Base-by-base conservation (phyloP, 2,888 invertebrate species). In the Gnatocerus cornutus region DNA sequence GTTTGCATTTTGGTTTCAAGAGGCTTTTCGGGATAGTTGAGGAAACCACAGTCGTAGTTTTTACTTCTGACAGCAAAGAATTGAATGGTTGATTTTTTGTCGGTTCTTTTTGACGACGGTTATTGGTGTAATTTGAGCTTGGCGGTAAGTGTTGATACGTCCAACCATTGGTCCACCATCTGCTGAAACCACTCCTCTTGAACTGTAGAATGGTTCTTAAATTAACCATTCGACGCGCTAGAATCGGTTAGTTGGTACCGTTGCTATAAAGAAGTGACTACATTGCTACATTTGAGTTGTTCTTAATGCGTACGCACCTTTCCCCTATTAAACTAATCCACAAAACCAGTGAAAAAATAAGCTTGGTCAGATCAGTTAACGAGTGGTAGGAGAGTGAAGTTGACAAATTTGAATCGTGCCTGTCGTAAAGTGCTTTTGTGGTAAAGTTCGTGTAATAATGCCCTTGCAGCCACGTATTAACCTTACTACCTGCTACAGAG, bases 391-490 rank as follows among this genome's bases (percentile, higher is more conserved):
- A 74, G 74, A 74, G 74, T 72, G 68, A 64, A 72, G 72, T 74
- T 74, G 74, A 76, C 74, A 70, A 73, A 73, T 66, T 71, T 70
- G 58, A 71, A 72, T 73, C 63, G 48, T 55, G 39, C 30, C 13
- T 27, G n/a, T 45, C 29, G 73, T 56, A 59, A 37, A 48, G 66
- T 61, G 66, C 71, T 73, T 71, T 65, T 69, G 64, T 68, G 69
- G 73, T 70, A 74, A 75, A 69, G 71, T 74, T 72, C 66, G 63
- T 73, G 68, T 58, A 68, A 67, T 71, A 70, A 75, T 74, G 74
- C 74, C 73, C 74, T 69, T 75, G 68, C 70, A 78, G 80, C 80
- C 80, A 80, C 80, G 80, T 80, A 80, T 78, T 75, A 74, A 73
- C 74, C 73, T 74, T 74, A 74, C 77, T 80, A 79, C 79, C 77